Evolutionary conservation across 2,113 vertebrate species (phyloP).

Genomic region (Todiramphus saurophagus): DNA sequence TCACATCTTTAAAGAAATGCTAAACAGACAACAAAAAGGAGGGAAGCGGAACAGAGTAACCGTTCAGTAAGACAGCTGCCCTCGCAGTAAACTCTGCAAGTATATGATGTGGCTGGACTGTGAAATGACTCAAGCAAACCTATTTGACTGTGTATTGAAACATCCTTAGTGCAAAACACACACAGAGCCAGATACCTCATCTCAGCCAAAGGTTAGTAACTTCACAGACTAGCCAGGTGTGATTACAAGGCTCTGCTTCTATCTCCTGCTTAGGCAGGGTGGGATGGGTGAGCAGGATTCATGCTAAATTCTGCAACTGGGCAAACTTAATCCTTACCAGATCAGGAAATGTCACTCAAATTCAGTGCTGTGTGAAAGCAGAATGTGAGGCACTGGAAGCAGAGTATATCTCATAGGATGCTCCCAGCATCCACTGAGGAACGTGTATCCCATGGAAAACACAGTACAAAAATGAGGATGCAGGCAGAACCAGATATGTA

Average conservation of each 20-base stretch:
- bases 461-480: background rate
- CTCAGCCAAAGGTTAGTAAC: background rate
- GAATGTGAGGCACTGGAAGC: background rate
- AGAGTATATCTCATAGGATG: background rate
- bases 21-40: background rate
- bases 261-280: background rate
- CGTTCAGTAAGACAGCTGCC: background rate
- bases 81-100: background rate
- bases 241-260: background rate
- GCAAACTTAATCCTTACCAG: background rate
- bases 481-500: background rate
- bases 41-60: background rate
- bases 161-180: background rate
- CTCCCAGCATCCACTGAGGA: background rate
- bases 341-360: background rate
- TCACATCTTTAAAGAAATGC: background rate
- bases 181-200: rapidly evolving
- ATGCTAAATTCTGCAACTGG: background rate
- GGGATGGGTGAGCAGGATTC: background rate
- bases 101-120: background rate
- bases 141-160: background rate
- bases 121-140: background rate
- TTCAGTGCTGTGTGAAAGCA: background rate
- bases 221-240: background rate
- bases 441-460: background rate